These are phyloP conservation scores for Apteryx mantelli DNA, from an alignment of 2,113 vertebrate species.

Conservation along the genomic window DNA sequence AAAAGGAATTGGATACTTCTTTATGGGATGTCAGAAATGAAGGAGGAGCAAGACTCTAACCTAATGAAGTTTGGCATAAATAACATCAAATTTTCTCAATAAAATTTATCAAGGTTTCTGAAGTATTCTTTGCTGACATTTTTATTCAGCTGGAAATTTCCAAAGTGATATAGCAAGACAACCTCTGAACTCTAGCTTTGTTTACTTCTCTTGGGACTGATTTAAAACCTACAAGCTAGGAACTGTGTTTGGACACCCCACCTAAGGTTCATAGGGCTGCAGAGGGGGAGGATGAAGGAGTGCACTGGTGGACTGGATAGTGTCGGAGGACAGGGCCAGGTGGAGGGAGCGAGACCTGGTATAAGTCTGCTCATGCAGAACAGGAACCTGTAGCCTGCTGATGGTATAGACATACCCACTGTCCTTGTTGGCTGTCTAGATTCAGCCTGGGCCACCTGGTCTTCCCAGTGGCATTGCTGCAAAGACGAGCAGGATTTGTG, in stretches of 20 bases:
- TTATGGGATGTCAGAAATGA: not conserved
- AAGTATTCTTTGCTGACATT: not conserved
- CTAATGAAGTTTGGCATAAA: not conserved
- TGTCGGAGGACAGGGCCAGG: not conserved
- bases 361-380: not conserved
- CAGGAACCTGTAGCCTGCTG: not conserved
- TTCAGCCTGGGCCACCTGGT: not conserved
- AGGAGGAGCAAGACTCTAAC: not conserved
- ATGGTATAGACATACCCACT: rapidly evolving
- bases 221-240: not conserved
- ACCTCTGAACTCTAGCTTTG: not conserved
- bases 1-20: not conserved
- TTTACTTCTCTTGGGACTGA: not conserved
- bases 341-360: not conserved
- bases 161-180: not conserved
- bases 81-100: not conserved
- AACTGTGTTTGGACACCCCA: not conserved
- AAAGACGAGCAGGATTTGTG: not conserved
- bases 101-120: not conserved
- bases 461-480: not conserved
- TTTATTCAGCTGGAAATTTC: not conserved
- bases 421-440: not conserved
- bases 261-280: not conserved
- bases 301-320: not conserved
- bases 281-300: not conserved